Evolutionary conservation across 35 echinoderm and acorn worm genomes (phyloP), one percentile per base, ranked within the genome.

Genomic region (Heliocidaris erythrogramma): DNA sequence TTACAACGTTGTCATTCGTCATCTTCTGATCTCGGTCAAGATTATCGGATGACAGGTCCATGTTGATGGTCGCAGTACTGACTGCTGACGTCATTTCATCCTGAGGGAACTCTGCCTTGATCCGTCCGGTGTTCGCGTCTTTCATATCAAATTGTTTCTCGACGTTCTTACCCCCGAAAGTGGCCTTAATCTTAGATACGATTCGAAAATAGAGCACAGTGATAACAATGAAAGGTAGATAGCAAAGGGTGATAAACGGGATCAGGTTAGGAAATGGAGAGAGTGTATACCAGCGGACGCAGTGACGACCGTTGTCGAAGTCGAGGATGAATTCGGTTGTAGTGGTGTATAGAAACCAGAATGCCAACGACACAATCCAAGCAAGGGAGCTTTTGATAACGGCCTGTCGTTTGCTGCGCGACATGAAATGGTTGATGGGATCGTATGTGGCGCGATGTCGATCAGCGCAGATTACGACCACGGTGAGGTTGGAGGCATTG

Each of bases 371-470:
- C 9, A 59, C 49, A 30, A 59, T 49, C 91, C 94, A 95, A 35
- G 94, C 18, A 7, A 95, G 9, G 18, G 50, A 30, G 56, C 60
- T 95, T n/a, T 32, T 47, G 30, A 95, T 35, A 2, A 90, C 50
- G 49, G 94, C 94, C 42, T 32, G 47, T 35, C 47, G 53, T 42
- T 88, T 95, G 13, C 49, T 96, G 13, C 95, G 60, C 11, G n/a
- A 27, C 92, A 86, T 90, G 60, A 50, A 90, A 30, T 96, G 95
- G 84, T 31, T 48, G 24, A 96, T 56, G 9, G 95, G 95, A 49
- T 96, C 52, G n/a, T 85, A 48, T 10, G 90, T 96, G 11, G 95
- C 95, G n/a, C 49, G 92, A 92, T 96, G 90, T 48, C 95, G 95
- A 61, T 96, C 95, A 61, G 53, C 88, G 56, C 95, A 96, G 90